Conservation (phyloP, 2,797 vertebrate species). For the Diceros bicornis region DNA sequence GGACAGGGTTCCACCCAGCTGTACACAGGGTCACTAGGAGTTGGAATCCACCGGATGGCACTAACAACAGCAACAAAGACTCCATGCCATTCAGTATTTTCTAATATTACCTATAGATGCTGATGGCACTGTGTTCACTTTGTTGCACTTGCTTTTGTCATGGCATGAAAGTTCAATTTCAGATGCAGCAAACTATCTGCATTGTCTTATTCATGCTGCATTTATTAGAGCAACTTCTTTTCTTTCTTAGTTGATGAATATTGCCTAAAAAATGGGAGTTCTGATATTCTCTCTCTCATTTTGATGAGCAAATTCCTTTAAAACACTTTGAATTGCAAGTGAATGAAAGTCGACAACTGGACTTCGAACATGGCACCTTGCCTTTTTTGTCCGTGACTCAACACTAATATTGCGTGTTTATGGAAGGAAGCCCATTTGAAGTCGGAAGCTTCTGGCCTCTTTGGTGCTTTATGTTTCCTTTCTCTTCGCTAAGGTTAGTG, state of each 20-base stretch:
- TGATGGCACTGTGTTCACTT: neutral
- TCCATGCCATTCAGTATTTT: neutral
- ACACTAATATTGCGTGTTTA: constrained; percentile 43
- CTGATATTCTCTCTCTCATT: neutral
- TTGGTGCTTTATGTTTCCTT: neutral
- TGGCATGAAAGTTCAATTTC: neutral
- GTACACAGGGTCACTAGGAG: too few species aligned
- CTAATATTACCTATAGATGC: neutral
- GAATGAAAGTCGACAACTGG: constrained; percentile 66
- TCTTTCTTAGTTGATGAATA: neutral
- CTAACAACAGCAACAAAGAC: neutral
- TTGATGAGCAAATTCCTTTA: constrained; percentile 67
- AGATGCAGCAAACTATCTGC: neutral
- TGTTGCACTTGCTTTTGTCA: neutral
- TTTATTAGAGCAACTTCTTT: neutral
- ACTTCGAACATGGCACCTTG: constrained; percentile 39
- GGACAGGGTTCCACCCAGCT: too few species aligned
- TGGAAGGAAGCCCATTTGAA: constrained; percentile 18
- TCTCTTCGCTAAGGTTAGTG: neutral
- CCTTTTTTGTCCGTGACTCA: constrained; percentile 58
- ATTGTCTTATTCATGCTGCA: neutral
- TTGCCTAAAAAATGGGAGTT: neutral
- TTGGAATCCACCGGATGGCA: too few species aligned
- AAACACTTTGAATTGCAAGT: constrained; percentile 64
- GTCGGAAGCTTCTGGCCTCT: neutral